These are phyloP conservation scores for Solenodon paradoxus DNA, from an alignment of 2,113 vertebrate genomes.

Conservation along the genomic window DNA sequence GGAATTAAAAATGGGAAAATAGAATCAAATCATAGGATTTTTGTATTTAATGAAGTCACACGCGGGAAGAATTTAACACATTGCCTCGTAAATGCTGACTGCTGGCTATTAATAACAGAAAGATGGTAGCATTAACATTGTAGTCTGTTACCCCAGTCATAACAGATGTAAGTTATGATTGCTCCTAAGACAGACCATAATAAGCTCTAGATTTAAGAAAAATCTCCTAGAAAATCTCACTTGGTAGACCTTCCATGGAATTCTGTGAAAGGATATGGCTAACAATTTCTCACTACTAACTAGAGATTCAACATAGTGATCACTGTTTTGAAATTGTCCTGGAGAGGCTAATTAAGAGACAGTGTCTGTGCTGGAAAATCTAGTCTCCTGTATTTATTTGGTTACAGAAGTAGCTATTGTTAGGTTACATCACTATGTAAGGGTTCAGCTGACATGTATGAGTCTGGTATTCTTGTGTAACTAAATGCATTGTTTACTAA, in stretches of 20 bases:
- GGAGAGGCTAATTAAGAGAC: neutral
- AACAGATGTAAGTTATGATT: neutral
- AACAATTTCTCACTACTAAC: neutral
- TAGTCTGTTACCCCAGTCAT: neutral
- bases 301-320: slow-evolving; percentile 2
- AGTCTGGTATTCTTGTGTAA: slow-evolving; percentile 63
- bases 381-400: neutral
- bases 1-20: neutral
- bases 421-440: slow-evolving; percentile 18
- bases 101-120: neutral
- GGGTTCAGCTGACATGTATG: slow-evolving; percentile 57
- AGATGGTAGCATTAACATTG: neutral
- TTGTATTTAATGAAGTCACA: neutral
- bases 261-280: neutral
- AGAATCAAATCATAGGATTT: neutral
- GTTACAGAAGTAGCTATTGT: slow-evolving; percentile 60
- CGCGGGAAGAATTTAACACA: neutral
- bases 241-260: neutral
- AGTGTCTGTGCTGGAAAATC: slow-evolving; percentile 35
- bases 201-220: neutral
- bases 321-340: slow-evolving; percentile 35
- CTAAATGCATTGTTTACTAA: slow-evolving; percentile 75
- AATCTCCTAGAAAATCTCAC: neutral
- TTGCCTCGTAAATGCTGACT: neutral
- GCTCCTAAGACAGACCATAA: neutral